Base-by-base conservation (phyloP, 2,888 invertebrate species). In the Myopa tessellatipennis region DNA sequence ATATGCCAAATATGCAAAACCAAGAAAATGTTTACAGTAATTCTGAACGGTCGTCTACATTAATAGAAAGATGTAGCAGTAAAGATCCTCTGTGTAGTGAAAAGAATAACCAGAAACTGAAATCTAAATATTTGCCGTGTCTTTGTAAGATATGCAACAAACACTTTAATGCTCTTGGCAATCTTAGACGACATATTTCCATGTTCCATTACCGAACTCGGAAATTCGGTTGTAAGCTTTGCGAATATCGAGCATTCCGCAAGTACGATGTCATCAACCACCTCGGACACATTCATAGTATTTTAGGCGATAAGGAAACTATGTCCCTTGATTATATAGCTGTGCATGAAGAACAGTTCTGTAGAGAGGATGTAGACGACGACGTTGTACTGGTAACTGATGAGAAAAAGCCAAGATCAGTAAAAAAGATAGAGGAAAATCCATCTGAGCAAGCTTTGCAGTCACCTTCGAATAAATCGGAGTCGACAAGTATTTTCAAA, bases 211-310 rank as follows among this genome's bases (percentile, higher is more conserved):
- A 89, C 78, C 85, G 89, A 5, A 86, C 87, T 1, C 91, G 93
- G 83, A 91, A 94, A 45, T 96, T 93, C 85, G 93, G 93, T 77
- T 96, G 96, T 85, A 93, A 92, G 83, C 88, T 93, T 26, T 96
- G 96, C 87, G 91, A 92, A 73, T 95, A 92, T 84, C 92, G 92
- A 84, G 92, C 93, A 79, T 94, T 93, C 82, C 89, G 91, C 16
- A 93, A 92, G 82, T 91, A 91, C 70, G 93, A 93, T 81, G 91
- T 94, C 67, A 91, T 92, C 1, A 91, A 92, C 79, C 95, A 95
- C 84, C 91, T 93, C 1, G 92, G 91, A 81, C 90, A 91, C 79
- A 90, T 91, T 0, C 94, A 94, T 84, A 91, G 92, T 82, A 89
- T 93, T 52, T 83, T 83, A 4, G 91, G 91, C 75, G 91, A 92